phyloP scores from a whole-genome alignment of 1,140 invertebrate genomes.

The Zelostemma sp. region DNA sequence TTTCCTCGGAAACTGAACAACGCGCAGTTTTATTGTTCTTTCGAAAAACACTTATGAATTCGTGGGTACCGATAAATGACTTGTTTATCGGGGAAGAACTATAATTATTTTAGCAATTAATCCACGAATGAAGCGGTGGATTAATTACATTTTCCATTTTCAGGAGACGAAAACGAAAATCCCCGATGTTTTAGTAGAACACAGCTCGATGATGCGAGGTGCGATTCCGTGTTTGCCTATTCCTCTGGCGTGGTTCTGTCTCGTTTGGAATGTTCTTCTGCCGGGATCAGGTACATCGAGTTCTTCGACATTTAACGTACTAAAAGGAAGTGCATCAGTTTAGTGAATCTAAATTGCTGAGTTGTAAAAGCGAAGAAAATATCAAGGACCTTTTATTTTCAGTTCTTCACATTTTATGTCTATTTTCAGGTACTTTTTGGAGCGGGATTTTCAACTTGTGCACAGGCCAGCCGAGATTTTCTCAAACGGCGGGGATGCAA shows the following conservation, averaged over 20 bases:
- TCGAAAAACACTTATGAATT: too few relatives aligned
- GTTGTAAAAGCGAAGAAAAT: neutral
- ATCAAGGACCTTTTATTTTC: neutral
- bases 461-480: constrained; percentile 88
- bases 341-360: too few relatives aligned
- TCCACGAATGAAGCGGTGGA: too few relatives aligned
- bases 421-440: constrained; percentile 83
- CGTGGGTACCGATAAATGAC: too few relatives aligned
- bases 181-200: constrained; percentile 81
- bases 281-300: constrained; percentile 83
- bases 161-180: constrained; percentile 86
- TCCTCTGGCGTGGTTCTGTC: constrained; percentile 86
- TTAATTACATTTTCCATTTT: too few relatives aligned
- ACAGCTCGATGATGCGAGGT: constrained; percentile 85
- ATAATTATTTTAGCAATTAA: too few relatives aligned
- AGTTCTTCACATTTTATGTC: neutral
- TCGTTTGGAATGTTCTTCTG: constrained; percentile 86
- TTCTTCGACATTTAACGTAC: too few relatives aligned
- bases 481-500: constrained; percentile 77
- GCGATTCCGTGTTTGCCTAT: constrained; percentile 91
- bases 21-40: neutral
- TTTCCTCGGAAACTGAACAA: neutral
- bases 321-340: too few relatives aligned
- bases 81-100: too few relatives aligned
- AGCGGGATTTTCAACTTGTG: constrained; percentile 91